A percentile compares a stretch with the other conserved stretches of the same genome.
phyloP scores from a whole-genome alignment of 2,113 vertebrate genomes.

The Myrmecophaga tridactyla region DNA sequence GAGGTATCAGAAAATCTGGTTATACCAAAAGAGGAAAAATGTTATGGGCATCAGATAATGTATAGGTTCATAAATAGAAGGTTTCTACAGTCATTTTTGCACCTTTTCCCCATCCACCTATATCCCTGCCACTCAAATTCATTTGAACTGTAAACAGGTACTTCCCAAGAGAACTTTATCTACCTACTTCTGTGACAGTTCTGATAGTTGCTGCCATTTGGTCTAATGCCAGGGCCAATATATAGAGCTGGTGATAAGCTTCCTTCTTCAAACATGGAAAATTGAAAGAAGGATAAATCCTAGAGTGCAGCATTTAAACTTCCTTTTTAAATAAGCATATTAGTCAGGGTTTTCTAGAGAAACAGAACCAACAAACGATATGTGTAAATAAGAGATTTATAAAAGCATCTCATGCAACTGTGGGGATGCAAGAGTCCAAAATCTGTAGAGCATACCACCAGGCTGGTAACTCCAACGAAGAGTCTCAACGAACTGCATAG shows the following conservation, averaged over 20 bases:
- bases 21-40: background rate
- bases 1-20: background rate
- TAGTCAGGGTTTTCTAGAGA: too few relatives aligned
- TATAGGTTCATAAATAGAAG: background rate
- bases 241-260: background rate
- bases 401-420: too few relatives aligned
- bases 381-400: too few relatives aligned
- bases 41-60: background rate
- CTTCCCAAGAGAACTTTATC: background rate
- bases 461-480: too few relatives aligned
- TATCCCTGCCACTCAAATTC: background rate
- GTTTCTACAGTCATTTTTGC: background rate
- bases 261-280: constrained; percentile 3
- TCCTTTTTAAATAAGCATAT: too few relatives aligned
- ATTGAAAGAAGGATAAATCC: background rate
- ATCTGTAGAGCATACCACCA: too few relatives aligned
- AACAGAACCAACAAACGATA: too few relatives aligned
- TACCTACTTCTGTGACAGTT: background rate
- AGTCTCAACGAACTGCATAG: too few relatives aligned
- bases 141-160: background rate
- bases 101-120: background rate
- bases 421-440: too few relatives aligned
- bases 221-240: background rate
- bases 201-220: background rate
- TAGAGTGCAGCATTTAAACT: background rate